Base-by-base conservation (phyloP, 2,797 vertebrate genomes). In the Triplophysa bombifrons region DNA sequence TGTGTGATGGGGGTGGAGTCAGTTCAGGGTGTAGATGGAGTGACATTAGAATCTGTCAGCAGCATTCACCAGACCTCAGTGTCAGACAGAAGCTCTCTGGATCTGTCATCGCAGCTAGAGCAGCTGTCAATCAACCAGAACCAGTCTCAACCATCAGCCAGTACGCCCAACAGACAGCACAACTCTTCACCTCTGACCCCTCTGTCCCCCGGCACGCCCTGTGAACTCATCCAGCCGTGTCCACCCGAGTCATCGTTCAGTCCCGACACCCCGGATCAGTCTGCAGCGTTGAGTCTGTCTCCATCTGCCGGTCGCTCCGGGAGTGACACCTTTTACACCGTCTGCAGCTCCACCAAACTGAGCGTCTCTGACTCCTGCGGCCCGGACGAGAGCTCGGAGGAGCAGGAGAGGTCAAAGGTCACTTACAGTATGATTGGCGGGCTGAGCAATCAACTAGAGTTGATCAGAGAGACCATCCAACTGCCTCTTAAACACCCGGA, bases 351-450 rank as follows among this genome's bases (percentile, higher is more conserved):
- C 76, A 96, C 96, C 19, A 94, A 85, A 86, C 85, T 98, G 76
- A 90, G 44, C 64, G 92, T 96, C 71, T 82, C 70, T 56, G 89
- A 90, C 67, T 53, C 30, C 0, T 76, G 30, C 77, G 60, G 25
- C 25, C 76, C 1, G 30, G 83, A 88, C 34, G 76, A 86, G 67
- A 85, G 87, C 11, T 68, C 88, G 16, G 76, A 86, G 1, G 67
- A 64, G 4, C 84, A 67, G 48, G 9, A 74, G 17, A 76, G 87
- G 83, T 88, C 91, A 81, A 94, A 85, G 85, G 92, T 99, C 84
- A 98, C 93, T 0, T 99, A 97, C 22, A 92, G 93, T 81, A 96
- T 96, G 94, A 98, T 99, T 68, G 98, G 98, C 38, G 98, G 98
- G 9, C 92, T 99, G 69, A 88, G 83, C 61, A 93, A 86, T 82